phyloP scores from a whole-genome alignment of 2,113 vertebrate genomes.

The Cyanistes caeruleus region DNA sequence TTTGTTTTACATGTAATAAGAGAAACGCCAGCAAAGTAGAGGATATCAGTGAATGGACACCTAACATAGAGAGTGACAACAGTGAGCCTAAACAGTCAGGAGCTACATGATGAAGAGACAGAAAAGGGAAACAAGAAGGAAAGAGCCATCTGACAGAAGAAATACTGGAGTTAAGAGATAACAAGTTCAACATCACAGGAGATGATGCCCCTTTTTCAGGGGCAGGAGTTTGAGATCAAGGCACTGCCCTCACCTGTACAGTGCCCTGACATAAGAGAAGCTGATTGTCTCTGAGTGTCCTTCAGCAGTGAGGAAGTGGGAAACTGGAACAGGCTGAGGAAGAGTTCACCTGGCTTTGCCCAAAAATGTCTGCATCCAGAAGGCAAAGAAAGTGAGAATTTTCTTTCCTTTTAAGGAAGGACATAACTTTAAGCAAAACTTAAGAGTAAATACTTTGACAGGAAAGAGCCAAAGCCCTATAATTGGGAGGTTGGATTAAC shows the following conservation, averaged over 20 bases:
- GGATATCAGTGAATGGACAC: not conserved
- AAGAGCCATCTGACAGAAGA: not conserved
- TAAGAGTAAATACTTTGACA: not conserved
- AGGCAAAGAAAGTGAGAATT: not conserved
- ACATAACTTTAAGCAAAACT: not conserved
- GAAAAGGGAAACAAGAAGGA: not conserved
- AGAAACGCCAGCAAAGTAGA: not conserved
- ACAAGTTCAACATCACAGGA: not conserved
- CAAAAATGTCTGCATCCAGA: not conserved
- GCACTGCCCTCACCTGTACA: not conserved
- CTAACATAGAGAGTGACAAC: rapidly evolving
- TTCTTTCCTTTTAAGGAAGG: not conserved
- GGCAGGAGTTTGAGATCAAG: not conserved
- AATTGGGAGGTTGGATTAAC: not conserved
- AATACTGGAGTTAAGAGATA: not conserved
- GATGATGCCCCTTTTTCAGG: not conserved
- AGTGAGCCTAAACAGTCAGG: not conserved
- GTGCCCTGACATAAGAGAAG: not conserved
- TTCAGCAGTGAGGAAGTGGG: not conserved
- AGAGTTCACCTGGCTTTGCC: not conserved
- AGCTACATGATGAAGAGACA: not conserved
- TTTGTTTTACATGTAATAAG: not conserved
- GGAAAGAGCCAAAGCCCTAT: not conserved
- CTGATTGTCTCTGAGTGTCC: rapidly evolving
- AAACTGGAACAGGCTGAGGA: not conserved